Conservation (phyloP, 2,797 vertebrate species). For the Rhadinocentrus ornatus region DNA sequence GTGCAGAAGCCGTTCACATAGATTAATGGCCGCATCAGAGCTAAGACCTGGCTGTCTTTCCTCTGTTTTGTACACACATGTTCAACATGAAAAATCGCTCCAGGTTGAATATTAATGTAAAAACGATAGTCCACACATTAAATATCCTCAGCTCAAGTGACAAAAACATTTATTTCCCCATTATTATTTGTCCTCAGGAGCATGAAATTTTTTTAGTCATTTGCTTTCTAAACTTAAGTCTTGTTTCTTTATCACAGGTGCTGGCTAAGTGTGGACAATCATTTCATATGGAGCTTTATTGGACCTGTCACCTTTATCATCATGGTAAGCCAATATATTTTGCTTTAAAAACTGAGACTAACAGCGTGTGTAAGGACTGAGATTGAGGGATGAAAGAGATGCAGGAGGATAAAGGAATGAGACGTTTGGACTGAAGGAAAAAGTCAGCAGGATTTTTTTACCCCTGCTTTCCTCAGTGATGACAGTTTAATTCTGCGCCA, state of each 20-base stretch:
- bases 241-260: slow-evolving; percentile 83
- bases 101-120: slow-evolving; percentile 41
- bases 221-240: slow-evolving; percentile 23
- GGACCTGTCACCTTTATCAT: slow-evolving; percentile 98
- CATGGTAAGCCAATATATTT: slow-evolving; percentile 88
- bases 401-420: slow-evolving; percentile 38
- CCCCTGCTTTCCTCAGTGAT: slow-evolving; percentile 48
- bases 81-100: slow-evolving; percentile 22
- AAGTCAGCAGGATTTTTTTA: slow-evolving; percentile 53
- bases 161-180: slow-evolving; percentile 8
- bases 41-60: slow-evolving; percentile 59
- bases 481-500: slow-evolving; percentile 70
- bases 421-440: slow-evolving; percentile 37
- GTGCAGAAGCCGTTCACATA: slow-evolving; percentile 81
- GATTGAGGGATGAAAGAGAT: slow-evolving; percentile 60
- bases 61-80: slow-evolving; percentile 46
- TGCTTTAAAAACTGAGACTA: slow-evolving; percentile 53
- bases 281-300: slow-evolving; percentile 99
- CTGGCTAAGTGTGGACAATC: slow-evolving; percentile 98
- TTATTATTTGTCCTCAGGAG: slow-evolving; percentile 20
- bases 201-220: background rate
- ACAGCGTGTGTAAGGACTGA: slow-evolving; percentile 45
- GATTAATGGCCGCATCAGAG: slow-evolving; percentile 80
- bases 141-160: slow-evolving; percentile 7
- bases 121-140: slow-evolving; percentile 7